A percentile compares a stretch with the other conserved stretches of the same genome.
Evolutionary conservation across 2,888 invertebrate genomes (phyloP).

Genomic region (Mesorhabditis belari): DNA sequence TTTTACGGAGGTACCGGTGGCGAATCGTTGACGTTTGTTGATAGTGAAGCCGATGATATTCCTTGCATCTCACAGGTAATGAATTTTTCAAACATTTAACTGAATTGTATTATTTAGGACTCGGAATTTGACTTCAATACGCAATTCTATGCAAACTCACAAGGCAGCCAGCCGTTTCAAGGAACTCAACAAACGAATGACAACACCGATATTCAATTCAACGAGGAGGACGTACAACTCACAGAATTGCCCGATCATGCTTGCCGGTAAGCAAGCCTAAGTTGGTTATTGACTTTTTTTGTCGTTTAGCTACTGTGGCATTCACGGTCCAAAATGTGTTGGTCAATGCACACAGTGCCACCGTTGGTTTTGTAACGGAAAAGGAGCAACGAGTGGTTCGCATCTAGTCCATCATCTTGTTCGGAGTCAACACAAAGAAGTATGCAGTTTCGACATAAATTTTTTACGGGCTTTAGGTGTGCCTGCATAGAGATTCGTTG

Average conservation of each 20-base stretch:
- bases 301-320: slow-evolving; percentile 81
- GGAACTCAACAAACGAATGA: not conserved
- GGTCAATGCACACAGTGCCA: slow-evolving; percentile 97
- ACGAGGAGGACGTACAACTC: slow-evolving; percentile 16
- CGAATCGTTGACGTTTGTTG: not conserved
- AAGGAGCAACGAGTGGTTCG: slow-evolving; percentile 61
- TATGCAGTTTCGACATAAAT: slow-evolving; percentile 61
- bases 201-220: too few relatives aligned
- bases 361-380: slow-evolving; percentile 99
- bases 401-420: slow-evolving; percentile 98
- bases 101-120: not conserved
- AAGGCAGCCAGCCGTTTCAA: not conserved
- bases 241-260: not conserved
- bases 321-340: slow-evolving; percentile 91
- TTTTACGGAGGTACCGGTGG: not conserved
- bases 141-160: too few relatives aligned
- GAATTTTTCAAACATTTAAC: not conserved
- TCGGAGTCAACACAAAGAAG: slow-evolving; percentile 97
- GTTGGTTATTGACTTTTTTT: not conserved
- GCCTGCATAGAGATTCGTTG: slow-evolving; percentile 86
- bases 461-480: slow-evolving; percentile 4
- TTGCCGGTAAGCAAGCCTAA: slow-evolving; percentile 55
- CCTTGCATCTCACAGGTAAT: not conserved
- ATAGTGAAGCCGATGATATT: not conserved
- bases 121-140: not conserved